Conservation (phyloP, 2,797 vertebrate species). For the Trachurus trachurus region DNA sequence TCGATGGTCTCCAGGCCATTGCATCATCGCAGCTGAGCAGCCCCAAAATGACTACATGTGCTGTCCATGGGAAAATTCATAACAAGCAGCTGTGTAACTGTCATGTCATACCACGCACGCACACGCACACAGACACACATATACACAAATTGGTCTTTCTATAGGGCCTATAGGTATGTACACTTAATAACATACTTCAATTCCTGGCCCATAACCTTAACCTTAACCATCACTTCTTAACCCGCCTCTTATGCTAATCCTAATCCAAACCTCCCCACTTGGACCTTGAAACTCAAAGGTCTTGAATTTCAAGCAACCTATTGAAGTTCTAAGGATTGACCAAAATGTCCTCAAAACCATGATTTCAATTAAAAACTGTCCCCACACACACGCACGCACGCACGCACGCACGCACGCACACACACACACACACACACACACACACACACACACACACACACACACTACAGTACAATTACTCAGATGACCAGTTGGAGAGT, state of each 20-base stretch:
- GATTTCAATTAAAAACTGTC: not conserved
- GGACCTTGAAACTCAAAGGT: too few species aligned
- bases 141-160: not conserved
- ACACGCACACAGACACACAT: constrained; percentile 21
- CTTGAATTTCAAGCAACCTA: not conserved
- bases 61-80: constrained; percentile 58
- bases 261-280: too few species aligned
- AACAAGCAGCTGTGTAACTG: constrained; percentile 67
- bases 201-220: too few species aligned
- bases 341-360: not conserved
- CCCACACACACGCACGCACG: not conserved
- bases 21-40: constrained; percentile 71
- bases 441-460: constrained; percentile 23
- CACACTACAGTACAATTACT: constrained; percentile 24
- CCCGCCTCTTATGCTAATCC: too few species aligned
- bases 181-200: not conserved
- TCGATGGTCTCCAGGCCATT: constrained; percentile 39
- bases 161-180: not conserved
- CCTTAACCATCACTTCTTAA: too few species aligned
- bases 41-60: constrained; percentile 62
- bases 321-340: not conserved
- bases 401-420: not conserved
- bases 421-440: constrained; percentile 4
- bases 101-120: constrained; percentile 39
- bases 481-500: constrained; percentile 59